Conservation (phyloP, 2,113 vertebrate genomes). For the Rhinolophus sinicus region DNA sequence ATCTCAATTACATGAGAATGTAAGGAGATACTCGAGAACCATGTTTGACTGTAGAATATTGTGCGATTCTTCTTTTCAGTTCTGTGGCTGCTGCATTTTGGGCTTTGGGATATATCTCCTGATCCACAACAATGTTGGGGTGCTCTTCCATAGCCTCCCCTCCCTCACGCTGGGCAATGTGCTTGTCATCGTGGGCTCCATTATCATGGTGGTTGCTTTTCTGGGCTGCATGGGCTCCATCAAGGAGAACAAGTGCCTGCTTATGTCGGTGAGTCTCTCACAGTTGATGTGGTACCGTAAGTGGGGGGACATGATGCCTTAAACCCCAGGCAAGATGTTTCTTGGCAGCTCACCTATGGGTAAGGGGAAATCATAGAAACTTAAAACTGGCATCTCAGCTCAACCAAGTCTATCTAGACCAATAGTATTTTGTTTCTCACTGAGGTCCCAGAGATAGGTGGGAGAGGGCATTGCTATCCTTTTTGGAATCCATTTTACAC, state of each 20-base stretch:
- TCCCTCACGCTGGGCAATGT: constrained; percentile 84
- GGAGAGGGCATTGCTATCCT: neutral
- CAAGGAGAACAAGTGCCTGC: constrained; percentile 93
- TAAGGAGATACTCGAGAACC: neutral
- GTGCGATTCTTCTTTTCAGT: constrained; percentile 78
- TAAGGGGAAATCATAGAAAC: neutral
- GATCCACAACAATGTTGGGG: constrained; percentile 72
- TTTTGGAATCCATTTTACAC: neutral
- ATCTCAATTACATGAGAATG: neutral
- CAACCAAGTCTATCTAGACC: neutral
- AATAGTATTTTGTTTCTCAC: constrained; percentile 1
- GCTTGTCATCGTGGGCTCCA: constrained; percentile 87
- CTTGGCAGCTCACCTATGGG: neutral
- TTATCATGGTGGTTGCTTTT: constrained; percentile 92
- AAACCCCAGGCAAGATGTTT: neutral
- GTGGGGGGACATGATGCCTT: neutral
- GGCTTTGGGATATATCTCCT: constrained; percentile 86
- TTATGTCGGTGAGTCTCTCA: constrained; percentile 86
- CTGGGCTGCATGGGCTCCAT: constrained; percentile 93
- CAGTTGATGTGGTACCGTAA: neutral
- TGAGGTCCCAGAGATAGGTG: neutral
- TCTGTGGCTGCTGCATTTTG: constrained; percentile 87
- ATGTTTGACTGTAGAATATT: neutral
- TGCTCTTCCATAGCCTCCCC: constrained; percentile 81
- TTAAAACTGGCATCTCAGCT: neutral